Evolutionary conservation across 2,797 vertebrate species (phyloP), one percentile per base, ranked within the genome.

Genomic region (Pelodytes ibericus): DNA sequence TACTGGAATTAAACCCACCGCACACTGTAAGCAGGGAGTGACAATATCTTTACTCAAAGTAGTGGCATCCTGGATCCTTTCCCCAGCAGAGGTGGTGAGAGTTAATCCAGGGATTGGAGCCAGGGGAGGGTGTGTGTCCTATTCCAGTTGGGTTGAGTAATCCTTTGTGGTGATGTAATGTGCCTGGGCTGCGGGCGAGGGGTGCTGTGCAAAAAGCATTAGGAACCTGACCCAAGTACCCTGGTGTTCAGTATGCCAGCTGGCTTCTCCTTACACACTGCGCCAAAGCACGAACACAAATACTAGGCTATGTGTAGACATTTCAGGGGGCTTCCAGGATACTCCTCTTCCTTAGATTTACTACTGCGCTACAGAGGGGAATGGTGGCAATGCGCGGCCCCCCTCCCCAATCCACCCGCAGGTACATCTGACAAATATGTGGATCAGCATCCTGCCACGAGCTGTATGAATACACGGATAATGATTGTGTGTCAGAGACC

Each of bases 261-360:
- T n/a, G n/a, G n/a, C n/a, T n/a, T 39, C 8, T 22, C 8, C 16
- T 33, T 31, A 31, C 59, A 61, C 59, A 33, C 7, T 26, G 15
- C 16, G 61, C 61, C 61, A 63, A 63, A 22, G 61, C 61, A 63
- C 61, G 61, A 36, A 5, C 31, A 31, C 61, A n/a, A 18, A 22
- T 4, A n/a, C 13, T 6, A 30, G 2, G 20, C 16, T 15, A 49
- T 3, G 4, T 4, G 44, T n/a, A 10, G 18, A 49, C 8, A 49
- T 58, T 27, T 49, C 8, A 16, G 44, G 11, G 44, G 16, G 18
- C 3, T 58, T 58, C n/a, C 56, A 58, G 56, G 24, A 24, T 53
- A 53, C 18, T 15, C 15, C 5, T n/a, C 56, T 22, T 58, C 9
- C 4, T 26, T 22, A 58, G 56, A n/a, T 36, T 36, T 36, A 36